Percentiles rank a stretch among this genome's conserved stretches.
Conservation (phyloP, 2,113 vertebrate species). For the Zosterops japonicus region DNA sequence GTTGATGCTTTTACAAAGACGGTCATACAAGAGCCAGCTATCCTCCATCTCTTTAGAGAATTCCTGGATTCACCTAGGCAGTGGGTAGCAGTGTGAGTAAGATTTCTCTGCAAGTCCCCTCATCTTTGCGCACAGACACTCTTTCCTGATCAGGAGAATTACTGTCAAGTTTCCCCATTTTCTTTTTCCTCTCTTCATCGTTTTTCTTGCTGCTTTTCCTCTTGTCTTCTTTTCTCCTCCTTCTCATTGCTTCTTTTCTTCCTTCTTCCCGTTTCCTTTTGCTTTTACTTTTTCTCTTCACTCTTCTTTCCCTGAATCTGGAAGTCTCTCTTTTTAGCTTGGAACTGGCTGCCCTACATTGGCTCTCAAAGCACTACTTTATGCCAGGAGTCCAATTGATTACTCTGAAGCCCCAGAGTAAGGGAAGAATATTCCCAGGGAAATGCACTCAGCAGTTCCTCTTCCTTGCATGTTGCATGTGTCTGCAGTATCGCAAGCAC, state of each 20-base stretch:
- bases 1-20: neutral
- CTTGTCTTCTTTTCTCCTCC: neutral
- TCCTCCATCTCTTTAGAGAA: neutral
- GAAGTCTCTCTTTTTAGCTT: neutral
- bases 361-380: neutral
- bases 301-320: rapidly evolving
- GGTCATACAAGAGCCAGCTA: neutral
- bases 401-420: neutral
- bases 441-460: neutral
- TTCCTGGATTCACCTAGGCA: neutral
- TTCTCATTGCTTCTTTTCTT: rapidly evolving
- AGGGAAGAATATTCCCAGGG: neutral
- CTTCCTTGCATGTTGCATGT: neutral
- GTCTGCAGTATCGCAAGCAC: neutral
- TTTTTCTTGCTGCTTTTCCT: neutral
- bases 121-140: neutral
- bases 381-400: neutral
- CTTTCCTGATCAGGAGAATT: neutral
- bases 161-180: neutral
- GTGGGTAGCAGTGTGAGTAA: neutral
- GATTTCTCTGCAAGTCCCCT: neutral
- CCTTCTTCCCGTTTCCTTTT: neutral
- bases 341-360: neutral
- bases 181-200: neutral
- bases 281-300: neutral